phyloP scores from a whole-genome alignment of 2,888 invertebrate species.

The Ptychoptera contaminata region DNA sequence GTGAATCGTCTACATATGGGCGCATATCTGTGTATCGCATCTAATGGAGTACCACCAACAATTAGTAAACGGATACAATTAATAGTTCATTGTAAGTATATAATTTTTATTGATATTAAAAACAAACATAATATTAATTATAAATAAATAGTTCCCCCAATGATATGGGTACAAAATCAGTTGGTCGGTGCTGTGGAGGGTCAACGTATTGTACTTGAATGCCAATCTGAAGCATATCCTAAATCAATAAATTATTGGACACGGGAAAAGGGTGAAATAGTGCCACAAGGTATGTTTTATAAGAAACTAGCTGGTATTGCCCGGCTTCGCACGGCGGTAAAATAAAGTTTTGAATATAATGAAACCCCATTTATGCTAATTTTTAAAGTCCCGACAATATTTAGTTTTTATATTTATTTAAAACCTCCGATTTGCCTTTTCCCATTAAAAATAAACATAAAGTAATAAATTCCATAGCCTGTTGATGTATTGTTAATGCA shows the following conservation, averaged over 20 bases:
- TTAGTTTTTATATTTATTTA: no score
- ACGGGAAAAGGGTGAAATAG: conserved; percentile 55
- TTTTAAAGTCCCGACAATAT: no score
- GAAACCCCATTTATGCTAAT: no score
- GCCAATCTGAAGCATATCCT: conserved; percentile 71
- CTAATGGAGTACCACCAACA: conserved; percentile 75
- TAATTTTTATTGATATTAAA: no score
- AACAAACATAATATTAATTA: not conserved
- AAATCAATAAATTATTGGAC: conserved; percentile 77
- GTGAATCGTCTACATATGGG: conserved; percentile 67
- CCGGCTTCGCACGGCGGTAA: no score
- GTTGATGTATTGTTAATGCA: no score
- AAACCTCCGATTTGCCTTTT: no score
- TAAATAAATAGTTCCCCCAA: conserved; percentile 53
- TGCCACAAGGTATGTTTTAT: conserved; percentile 47
- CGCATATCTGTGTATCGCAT: conserved; percentile 65
- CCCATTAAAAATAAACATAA: no score
- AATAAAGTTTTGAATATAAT: no score
- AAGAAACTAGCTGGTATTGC: no score
- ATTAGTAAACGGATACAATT: conserved; percentile 79
- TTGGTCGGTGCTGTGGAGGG: conserved; percentile 64
- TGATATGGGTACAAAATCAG: conserved; percentile 71
- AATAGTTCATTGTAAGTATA: conserved; percentile 69
- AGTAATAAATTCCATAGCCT: no score
- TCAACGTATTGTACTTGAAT: conserved; percentile 59